Base-by-base conservation (phyloP, 2,797 vertebrate species). In the Buphagus erythrorhynchus region DNA sequence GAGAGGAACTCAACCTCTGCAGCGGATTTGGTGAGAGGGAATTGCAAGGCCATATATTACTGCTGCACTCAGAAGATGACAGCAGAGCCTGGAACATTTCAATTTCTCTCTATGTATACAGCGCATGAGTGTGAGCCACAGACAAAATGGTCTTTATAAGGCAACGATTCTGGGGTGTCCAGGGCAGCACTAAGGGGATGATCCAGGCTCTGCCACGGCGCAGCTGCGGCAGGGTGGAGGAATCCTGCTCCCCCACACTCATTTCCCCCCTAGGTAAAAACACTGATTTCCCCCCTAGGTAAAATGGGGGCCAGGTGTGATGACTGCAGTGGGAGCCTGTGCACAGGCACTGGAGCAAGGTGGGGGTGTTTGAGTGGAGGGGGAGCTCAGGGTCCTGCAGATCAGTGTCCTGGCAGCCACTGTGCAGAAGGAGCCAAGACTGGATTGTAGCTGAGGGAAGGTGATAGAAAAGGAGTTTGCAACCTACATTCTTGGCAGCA, bases 201-300 rank as follows among this genome's bases (percentile, higher is more conserved):
- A 46, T 59, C 75, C 0, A 0, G 48, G 75, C 46, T 58, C 19
- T 19, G 38, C 35, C 0, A 5, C 35, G 3, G 25, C 0, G 0
- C 49, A 31, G 74, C n/a, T 0, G 0, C 0, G 1, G 29, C 20
- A 0, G 0, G 12, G 4, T 11, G 18, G 31, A 35, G 54, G 42
- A 71, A 13, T 54, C 6, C 3, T 0, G 0, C 15, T 74, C 6
- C 35, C 29, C 18, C 0, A 0, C 16, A 4, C 18, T 58, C 18
- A 2, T 51, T 78, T 24, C 3, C 6, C 7, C 6, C 3, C 8
- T 1, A 13, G 18, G 12, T 57, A n/a, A 54, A 38, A 36, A 0
- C 25, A 5, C 22, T 61, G 16, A 2, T 49, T 83, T 24, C 3
- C 6, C 5, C 10, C 3, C 8, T 1, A 8, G 18, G 12, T 54